These are phyloP conservation scores for Pachycephus smyrnensis DNA, from an alignment of 2,888 invertebrate species.

Conservation along the genomic window DNA sequence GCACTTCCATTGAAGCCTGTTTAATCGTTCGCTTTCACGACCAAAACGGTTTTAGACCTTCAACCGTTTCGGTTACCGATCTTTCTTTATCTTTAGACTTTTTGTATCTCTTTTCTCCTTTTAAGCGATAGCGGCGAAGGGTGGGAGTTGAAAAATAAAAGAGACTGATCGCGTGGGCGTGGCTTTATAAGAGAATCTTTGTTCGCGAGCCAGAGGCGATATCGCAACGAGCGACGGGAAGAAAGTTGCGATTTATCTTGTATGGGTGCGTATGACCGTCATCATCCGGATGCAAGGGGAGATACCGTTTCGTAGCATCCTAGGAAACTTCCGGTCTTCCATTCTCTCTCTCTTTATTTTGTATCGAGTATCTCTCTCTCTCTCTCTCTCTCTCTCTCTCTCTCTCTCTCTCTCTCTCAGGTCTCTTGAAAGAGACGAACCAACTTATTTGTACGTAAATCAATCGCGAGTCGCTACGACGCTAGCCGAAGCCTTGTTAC, in stretches of 20 bases:
- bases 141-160: not conserved
- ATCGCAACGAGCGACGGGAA: not conserved
- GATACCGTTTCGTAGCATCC: not conserved
- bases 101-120: not conserved
- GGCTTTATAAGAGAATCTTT: not conserved
- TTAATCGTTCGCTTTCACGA: not conserved
- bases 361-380: conserved; percentile 10
- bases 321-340: conserved; percentile 2
- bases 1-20: not conserved
- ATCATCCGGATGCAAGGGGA: not conserved
- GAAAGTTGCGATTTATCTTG: not conserved
- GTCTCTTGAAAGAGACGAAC: not conserved
- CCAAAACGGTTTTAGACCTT: not conserved
- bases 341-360: not conserved
- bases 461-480: not conserved
- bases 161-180: not conserved
- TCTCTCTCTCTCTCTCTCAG: conserved; percentile 19
- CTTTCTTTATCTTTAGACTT: not conserved
- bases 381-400: conserved; percentile 12
- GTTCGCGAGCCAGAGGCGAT: not conserved
- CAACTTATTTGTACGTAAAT: not conserved
- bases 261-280: not conserved
- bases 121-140: not conserved
- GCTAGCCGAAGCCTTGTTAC: not conserved
- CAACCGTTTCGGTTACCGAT: not conserved